Conservation (phyloP, 1,140 invertebrate genomes). For the Zophobas morio region DNA sequence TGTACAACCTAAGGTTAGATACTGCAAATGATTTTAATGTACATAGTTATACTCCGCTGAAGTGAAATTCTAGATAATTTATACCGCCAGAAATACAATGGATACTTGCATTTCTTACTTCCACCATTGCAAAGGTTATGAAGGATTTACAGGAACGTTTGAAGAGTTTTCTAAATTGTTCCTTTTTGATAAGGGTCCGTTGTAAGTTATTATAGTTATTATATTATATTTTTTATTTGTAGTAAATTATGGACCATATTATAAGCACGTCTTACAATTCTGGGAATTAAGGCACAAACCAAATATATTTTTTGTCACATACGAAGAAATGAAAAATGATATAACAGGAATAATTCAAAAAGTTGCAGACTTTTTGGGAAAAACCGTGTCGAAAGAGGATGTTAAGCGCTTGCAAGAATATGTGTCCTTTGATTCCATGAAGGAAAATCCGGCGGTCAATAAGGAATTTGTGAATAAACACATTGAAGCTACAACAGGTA, state of each 20-base stretch:
- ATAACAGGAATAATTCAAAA: background rate
- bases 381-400: background rate
- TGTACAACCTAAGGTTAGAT: background rate
- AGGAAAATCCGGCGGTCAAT: too few species aligned
- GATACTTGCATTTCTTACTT: slow-evolving; percentile 93
- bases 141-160: slow-evolving; percentile 50
- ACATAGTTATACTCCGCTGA: background rate
- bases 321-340: slow-evolving; percentile 80
- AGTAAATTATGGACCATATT: slow-evolving; percentile 65
- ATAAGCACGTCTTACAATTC: slow-evolving; percentile 80
- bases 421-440: too few species aligned
- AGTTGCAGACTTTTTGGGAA: background rate
- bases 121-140: slow-evolving; percentile 81
- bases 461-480: too few species aligned
- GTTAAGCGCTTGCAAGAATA: too few species aligned
- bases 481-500: too few species aligned
- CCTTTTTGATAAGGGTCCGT: background rate
- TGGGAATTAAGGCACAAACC: slow-evolving; percentile 74
- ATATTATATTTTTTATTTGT: slow-evolving; percentile 22
- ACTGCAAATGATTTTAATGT: background rate
- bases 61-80: slow-evolving; percentile 80
- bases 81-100: slow-evolving; percentile 92
- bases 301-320: slow-evolving; percentile 82
- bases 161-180: slow-evolving; percentile 25
- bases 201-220: too few species aligned